Base-by-base conservation (phyloP, 2,888 invertebrate species). In the Colostygia pectinataria region DNA sequence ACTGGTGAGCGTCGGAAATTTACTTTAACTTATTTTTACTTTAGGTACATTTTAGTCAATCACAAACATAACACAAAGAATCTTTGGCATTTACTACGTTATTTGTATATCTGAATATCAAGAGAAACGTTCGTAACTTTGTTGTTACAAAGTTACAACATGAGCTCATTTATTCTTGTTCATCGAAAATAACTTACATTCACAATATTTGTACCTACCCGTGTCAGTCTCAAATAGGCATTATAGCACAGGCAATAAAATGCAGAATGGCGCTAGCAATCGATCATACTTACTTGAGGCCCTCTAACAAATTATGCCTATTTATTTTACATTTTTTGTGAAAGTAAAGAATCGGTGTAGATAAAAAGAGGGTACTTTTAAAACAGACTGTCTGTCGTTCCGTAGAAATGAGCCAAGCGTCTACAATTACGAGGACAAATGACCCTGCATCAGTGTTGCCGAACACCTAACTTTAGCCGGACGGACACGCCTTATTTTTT, bases 351-450 rank as follows among this genome's bases (percentile, higher is more conserved):
- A 48, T 40, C 39, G 55, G 49, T 42, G 55, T 52, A 55, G 54
- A 67, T 59, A 65, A 72, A 68, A 64, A 55, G 55, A 55, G 54
- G 55, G 55, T 47, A 31, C 42, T 52, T 68, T 73, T 63, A 65
- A 71, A 74, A 69, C 67, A 66, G 63, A 54, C 65, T 63, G 67
- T 59, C 64, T 64, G 66, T 60, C 66, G 61, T 66, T 51, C 63
- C 61, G 57, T 61, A 59, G 53, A 59, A 53, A 64, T 58, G 63
- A 67, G 55, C 57, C 60, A 64, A 68, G 57, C 51, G 65, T 54
- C 63, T 56, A 66, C 70, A 74, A 76, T 77, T 73, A 76, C 71
- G 64, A 58, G 61, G 63, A 75, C 69, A 74, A 77, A 77, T 72
- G 66, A 63, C 54, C 59, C 9, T 8, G 10, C 32, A 20, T 23